Evolutionary conservation across 2,113 vertebrate genomes (phyloP), one percentile per base, ranked within the genome.

Genomic region (Laterallus jamaicensis): DNA sequence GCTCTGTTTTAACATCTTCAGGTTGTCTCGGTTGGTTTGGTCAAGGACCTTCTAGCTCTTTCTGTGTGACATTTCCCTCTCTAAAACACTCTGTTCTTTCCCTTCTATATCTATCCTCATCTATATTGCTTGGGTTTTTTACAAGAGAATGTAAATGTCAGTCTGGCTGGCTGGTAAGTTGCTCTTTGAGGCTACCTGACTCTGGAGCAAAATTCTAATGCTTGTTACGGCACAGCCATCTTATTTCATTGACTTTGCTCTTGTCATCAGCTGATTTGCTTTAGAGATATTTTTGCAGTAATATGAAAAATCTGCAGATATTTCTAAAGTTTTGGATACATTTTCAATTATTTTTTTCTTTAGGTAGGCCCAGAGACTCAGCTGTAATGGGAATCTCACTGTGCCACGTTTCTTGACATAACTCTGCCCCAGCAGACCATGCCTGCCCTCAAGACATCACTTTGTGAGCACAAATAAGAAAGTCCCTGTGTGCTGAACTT

Each of bases 151-250:
- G 67, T 59, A 44, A 28, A 55, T 50, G 31, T 44, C 74, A 44
- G 19, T 31, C 11, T 12, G 26, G 18, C 66, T 68, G 42, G 26
- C 47, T 35, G 35, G 5, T n/a, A 28, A 35, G 77, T 73, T 54
- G 35, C 24, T 58, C 9, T 79, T 79, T 42, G 62, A 75, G 20
- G 11, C 32, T 58, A 11, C 50, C 39, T 42, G 44, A 55, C 26
- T 42, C 39, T 32, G 40, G 21, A 73, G 32, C 8, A 68, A 73
- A 54, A 24, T 28, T n/a, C 52, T 40, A 25, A 70, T 7, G 19
- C 9, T 66, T 21, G 8, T 54, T 64, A 37, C 2, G 21, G 24
- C 10, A 5, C 2, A 2, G 47, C 5, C 1, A 0, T 50, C 56
- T 67, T 76, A 40, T 29, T 67, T 32, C 14, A 11, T 26, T n/a